phyloP scores from a whole-genome alignment of 2,888 invertebrate species.

The Cephus sareptanus region DNA sequence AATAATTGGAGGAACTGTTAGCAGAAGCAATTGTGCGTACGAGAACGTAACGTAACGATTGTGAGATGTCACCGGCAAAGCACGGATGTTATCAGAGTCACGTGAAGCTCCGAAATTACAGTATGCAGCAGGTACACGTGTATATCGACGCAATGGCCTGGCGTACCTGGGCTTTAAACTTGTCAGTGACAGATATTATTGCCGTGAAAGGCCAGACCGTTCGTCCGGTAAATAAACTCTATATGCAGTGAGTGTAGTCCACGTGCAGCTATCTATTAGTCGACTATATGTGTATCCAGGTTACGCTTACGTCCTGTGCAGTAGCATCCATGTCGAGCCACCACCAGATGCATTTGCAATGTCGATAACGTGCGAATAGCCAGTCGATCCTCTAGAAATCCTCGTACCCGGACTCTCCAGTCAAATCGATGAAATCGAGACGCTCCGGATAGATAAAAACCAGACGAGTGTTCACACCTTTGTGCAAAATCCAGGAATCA shows the following conservation, averaged over 20 bases:
- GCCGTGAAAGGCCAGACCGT: neutral
- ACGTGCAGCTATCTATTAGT: constrained; percentile 5
- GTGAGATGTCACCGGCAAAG: constrained; percentile 44
- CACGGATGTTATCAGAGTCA: constrained; percentile 35
- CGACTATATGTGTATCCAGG: neutral
- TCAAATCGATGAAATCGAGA: neutral
- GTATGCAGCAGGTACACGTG: constrained; percentile 8
- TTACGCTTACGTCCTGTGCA: neutral
- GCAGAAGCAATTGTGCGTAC: constrained; percentile 17
- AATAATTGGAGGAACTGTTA: neutral
- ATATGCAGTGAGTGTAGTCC: neutral
- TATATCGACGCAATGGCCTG: neutral
- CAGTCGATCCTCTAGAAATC: neutral
- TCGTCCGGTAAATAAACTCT: constrained; percentile 6
- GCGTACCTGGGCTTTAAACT: constrained; percentile 10
- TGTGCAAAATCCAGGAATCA: neutral
- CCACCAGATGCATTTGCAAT: neutral
- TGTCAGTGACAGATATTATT: constrained; percentile 16
- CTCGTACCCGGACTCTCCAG: neutral
- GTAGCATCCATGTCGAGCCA: neutral
- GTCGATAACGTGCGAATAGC: neutral
- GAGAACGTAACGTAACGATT: constrained; percentile 22
- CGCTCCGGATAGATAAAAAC: neutral
- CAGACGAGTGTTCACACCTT: neutral
- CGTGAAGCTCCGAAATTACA: constrained; percentile 37